Evolutionary conservation across 1,140 invertebrate genomes (phyloP).

Genomic region (Pseudomyrmex pallidus): DNA sequence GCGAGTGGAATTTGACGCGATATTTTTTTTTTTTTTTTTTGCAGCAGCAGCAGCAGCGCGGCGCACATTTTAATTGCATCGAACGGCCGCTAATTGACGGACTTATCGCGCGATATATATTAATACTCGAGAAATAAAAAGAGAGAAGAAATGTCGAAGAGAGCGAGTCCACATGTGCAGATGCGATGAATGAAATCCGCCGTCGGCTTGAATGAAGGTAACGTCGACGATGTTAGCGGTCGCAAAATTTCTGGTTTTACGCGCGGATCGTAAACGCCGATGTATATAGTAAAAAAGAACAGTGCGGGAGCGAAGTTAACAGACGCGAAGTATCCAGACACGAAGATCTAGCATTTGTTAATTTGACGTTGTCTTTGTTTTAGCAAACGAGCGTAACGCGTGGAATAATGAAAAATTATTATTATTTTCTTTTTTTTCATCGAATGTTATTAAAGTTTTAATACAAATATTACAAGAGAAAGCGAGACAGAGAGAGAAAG

Average conservation of each 20-base stretch:
- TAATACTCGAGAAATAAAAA: background rate
- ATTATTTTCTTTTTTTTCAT: background rate
- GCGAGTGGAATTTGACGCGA: slow-evolving; percentile 37
- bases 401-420: background rate
- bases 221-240: slow-evolving; percentile 22
- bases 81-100: slow-evolving; percentile 20
- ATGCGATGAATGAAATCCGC: slow-evolving; percentile 52
- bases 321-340: background rate
- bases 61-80: slow-evolving; percentile 41
- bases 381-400: background rate
- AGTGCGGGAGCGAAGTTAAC: slow-evolving; percentile 1
- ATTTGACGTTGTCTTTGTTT: background rate
- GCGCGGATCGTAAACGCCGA: slow-evolving; percentile 27
- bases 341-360: background rate
- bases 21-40: background rate
- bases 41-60: background rate
- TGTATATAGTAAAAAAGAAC: background rate
- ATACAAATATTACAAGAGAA: background rate
- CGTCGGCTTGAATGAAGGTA: slow-evolving; percentile 36
- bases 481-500: too few species aligned
- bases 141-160: background rate
- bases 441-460: background rate
- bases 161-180: slow-evolving; percentile 5
- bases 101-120: slow-evolving; percentile 44
- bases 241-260: slow-evolving; percentile 26